Base-by-base conservation (phyloP, 2,888 invertebrate genomes). In the Cheilosia variabilis region DNA sequence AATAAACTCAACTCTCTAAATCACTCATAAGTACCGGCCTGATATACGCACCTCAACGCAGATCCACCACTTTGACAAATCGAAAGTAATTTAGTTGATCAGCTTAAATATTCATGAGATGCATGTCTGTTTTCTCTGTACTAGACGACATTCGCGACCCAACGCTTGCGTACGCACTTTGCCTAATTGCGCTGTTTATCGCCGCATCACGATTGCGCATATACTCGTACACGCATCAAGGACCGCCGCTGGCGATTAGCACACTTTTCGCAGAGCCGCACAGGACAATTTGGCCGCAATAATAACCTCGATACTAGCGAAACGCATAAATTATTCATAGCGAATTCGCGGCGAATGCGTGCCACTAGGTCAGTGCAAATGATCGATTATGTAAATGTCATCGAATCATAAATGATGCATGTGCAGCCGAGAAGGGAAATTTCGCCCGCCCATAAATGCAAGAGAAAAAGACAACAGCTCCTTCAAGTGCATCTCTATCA, bases 311-410 rank as follows among this genome's bases (percentile, higher is more conserved):
- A 86, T 81, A 24, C 58, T 2, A 17, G 31, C 19, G 6, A 57
- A 71, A 65, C 47, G 27, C 62, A 71, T 80, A 75, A 86, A 77
- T 86, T 77, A 81, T 58, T 34, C 43, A 27, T 6, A 47, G 47
- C 41, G 34, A 69, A 80, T 69, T 66, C 19, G 19, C 55, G 9
- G 22, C 34, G 53, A 75, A 84, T 71, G 10, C 76, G 75, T 86
- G 86, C 71, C 81, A 86, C 43, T 86, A 34, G 86, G 86, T 81
- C 86, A 81, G 50, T 62, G 68, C 68, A 77, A 86, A 81, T 86
- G 81, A 81, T 72, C 76, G 81, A 76, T 86, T 86, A 81, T 81
- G 86, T 81, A 86, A 86, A 86, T 86, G 76, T 71, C 81, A 77
- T 71, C 53, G 45, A 37, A 63, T 50, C 80, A 69, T 34, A 79